Evolutionary conservation across 2,113 vertebrate genomes (phyloP).

Genomic region (Mellivora capensis): DNA sequence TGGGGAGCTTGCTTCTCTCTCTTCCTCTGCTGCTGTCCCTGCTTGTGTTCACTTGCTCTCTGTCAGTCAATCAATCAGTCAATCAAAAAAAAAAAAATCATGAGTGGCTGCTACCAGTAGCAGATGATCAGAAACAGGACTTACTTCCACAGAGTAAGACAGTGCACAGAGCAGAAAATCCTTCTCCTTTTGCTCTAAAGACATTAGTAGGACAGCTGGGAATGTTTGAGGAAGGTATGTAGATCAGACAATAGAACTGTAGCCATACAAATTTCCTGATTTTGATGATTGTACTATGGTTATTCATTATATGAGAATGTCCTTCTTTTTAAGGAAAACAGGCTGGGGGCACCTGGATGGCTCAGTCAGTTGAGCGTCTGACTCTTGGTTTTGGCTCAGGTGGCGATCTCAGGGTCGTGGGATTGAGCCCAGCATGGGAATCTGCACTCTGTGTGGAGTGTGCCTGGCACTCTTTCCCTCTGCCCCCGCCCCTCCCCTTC

Average conservation of each 20-base stretch:
- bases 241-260: not conserved
- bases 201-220: not conserved
- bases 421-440: not conserved
- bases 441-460: not conserved
- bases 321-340: not conserved
- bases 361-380: too few relatives aligned
- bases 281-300: not conserved
- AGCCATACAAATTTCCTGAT: not conserved
- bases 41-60: too few relatives aligned
- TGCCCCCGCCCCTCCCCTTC: too few relatives aligned
- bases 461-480: not conserved
- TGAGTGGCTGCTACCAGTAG: not conserved
- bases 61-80: too few relatives aligned
- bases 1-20: too few relatives aligned
- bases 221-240: not conserved
- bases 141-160: not conserved
- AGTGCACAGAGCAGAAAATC: not conserved
- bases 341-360: too few relatives aligned
- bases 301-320: not conserved
- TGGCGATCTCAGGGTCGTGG: not conserved
- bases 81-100: not conserved
- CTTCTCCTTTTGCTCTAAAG: not conserved
- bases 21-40: too few relatives aligned
- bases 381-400: too few relatives aligned
- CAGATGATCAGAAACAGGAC: not conserved